Base-by-base conservation (phyloP, 2,888 invertebrate species). In the Ochropleura plecta region DNA sequence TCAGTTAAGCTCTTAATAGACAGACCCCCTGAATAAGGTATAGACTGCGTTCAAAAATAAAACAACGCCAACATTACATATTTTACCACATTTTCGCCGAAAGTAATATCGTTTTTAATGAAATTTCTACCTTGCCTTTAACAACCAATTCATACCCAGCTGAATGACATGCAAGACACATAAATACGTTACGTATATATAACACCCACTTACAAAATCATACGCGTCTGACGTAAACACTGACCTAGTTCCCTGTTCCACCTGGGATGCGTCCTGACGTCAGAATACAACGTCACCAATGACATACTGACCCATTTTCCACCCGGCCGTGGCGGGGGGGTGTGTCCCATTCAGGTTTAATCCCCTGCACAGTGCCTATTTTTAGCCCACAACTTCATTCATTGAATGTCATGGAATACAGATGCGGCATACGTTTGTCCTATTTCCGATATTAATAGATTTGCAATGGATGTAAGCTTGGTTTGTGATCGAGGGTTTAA, bases 351-450 rank as follows among this genome's bases (percentile, higher is more conserved):
- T 95, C 95, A 96, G 86, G 86, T 91, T 91, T 92, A 92, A 93
- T 93, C 93, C 93, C 92, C 91, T 92, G 92, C 90, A 91, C 75
- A 75, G 78, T 73, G 68, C 74, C 92, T 95, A 95, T 94, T 93
- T 95, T 93, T 94, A 95, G 94, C 87, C 84, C 91, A 93, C 93
- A 90, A 94, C 90, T 95, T 90, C 95, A 95, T 95, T 96, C 95
- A 95, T 90, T 89, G 92, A 91, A 91, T 89, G 88, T 82, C 84
- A 88, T 82, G 79, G 83, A 81, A 76, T 81, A 82, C 82, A 84
- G 81, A 80, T 84, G 73, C 75, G 75, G 74, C 76, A 64, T 73
- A 67, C 71, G 53, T 69, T 67, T 72, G 82, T 72, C 80, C 78
- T 75, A 71, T 80, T 74, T 85, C 60, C 72, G 74, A 83, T 82